A percentile compares a stretch with the other conserved stretches of the same genome.
These are phyloP conservation scores for Himalopsyche anomala DNA, from an alignment of 2,888 invertebrate species.

Conservation along the genomic window DNA sequence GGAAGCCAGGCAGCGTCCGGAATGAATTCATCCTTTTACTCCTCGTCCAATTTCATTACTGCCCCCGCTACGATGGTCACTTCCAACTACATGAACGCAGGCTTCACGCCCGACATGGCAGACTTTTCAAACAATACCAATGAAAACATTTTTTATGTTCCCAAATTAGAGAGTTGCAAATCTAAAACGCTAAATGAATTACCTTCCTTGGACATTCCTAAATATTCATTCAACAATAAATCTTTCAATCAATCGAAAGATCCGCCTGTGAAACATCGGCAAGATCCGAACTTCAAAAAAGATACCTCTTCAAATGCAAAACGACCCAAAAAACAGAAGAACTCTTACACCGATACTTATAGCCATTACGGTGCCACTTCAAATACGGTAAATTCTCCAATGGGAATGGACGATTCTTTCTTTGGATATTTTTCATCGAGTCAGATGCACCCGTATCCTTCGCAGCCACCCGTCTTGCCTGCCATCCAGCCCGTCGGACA, in stretches of 20 bases:
- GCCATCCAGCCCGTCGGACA: slow-evolving; percentile 28
- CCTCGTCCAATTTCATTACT: slow-evolving; percentile 50
- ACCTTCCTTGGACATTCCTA: slow-evolving; percentile 49
- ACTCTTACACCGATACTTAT: slow-evolving; percentile 42
- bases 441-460: slow-evolving; percentile 63
- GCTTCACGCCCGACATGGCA: slow-evolving; percentile 52
- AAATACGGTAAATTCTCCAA: slow-evolving; percentile 48
- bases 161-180: slow-evolving; percentile 54
- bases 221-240: slow-evolving; percentile 54
- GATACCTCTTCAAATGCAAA: slow-evolving; percentile 54
- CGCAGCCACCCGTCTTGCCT: slow-evolving; percentile 22
- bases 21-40: slow-evolving; percentile 57
- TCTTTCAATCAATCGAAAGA: slow-evolving; percentile 36
- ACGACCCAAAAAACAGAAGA: slow-evolving; percentile 60
- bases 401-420: slow-evolving; percentile 50
- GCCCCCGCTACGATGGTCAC: slow-evolving; percentile 49
- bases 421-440: slow-evolving; percentile 60
- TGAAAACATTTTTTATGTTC: slow-evolving; percentile 60
- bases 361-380: slow-evolving; percentile 44
- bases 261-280: slow-evolving; percentile 27
- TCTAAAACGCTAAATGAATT: slow-evolving; percentile 55
- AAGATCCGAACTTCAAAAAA: slow-evolving; percentile 53
- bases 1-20: slow-evolving; percentile 46
- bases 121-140: slow-evolving; percentile 54
- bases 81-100: slow-evolving; percentile 55